These are phyloP conservation scores for Ramphastos sulfuratus DNA, from an alignment of 2,113 vertebrate genomes.

Conservation along the genomic window DNA sequence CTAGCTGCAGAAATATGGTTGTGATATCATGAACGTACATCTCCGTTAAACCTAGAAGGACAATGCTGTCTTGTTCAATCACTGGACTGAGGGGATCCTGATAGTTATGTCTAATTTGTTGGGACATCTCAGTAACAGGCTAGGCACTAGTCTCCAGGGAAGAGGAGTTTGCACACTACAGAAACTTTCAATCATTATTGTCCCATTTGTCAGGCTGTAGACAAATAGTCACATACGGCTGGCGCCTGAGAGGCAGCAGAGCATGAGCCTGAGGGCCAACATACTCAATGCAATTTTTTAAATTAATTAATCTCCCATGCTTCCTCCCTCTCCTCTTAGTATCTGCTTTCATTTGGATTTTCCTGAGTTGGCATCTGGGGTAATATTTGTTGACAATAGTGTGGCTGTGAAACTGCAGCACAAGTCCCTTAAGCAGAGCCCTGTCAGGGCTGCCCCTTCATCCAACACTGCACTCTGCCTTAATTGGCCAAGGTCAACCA, in stretches of 20 bases:
- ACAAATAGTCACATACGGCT: neutral
- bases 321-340: neutral
- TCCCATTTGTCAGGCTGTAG: slow-evolving; percentile 12
- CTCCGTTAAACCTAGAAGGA: neutral
- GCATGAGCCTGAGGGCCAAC: neutral
- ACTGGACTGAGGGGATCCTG: neutral
- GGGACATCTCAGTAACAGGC: neutral
- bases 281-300: neutral
- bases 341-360: slow-evolving; percentile 2
- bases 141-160: neutral
- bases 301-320: slow-evolving; percentile 22
- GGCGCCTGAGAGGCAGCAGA: neutral
- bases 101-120: slow-evolving; percentile 14
- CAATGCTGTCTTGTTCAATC: neutral
- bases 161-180: neutral
- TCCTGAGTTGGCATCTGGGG: slow-evolving; percentile 14
- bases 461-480: neutral
- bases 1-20: neutral
- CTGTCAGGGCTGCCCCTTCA: slow-evolving; percentile 5
- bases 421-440: neutral
- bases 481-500: slow-evolving; percentile 73
- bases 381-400: slow-evolving; percentile 45
- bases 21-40: neutral
- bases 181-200: neutral
- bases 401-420: neutral